phyloP scores from a whole-genome alignment of 2,888 invertebrate species.

The Chrysomela aeneicollis region DNA sequence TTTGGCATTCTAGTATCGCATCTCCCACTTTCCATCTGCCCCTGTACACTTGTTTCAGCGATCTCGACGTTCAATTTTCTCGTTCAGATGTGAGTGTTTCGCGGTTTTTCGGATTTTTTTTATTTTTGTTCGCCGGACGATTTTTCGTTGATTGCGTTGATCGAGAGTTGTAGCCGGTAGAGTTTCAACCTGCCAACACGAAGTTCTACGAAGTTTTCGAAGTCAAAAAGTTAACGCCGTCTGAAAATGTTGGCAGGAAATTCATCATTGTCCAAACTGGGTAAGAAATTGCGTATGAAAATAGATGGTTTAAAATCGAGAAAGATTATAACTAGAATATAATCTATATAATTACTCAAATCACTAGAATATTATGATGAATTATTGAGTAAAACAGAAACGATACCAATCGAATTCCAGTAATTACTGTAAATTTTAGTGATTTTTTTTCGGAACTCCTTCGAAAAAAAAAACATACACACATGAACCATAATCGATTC shows the following conservation, averaged over 20 bases:
- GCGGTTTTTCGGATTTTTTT: constrained; percentile 20
- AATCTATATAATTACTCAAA: too few species aligned
- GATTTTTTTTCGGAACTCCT: too few species aligned
- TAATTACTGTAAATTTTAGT: too few species aligned
- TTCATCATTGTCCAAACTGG: constrained; percentile 62
- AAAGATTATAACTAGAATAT: too few species aligned
- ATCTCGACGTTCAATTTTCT: background rate
- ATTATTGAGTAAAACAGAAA: too few species aligned
- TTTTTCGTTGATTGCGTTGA: constrained; percentile 19
- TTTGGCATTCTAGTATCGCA: constrained; percentile 24
- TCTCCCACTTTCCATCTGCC: constrained; percentile 17
- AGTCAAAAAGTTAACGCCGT: constrained; percentile 55
- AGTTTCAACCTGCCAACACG: constrained; percentile 50
- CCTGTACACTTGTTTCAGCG: constrained; percentile 3
- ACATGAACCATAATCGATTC: too few species aligned
- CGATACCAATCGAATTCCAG: too few species aligned
- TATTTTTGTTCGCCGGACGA: constrained; percentile 19
- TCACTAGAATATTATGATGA: too few species aligned
- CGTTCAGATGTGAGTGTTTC: constrained; percentile 24
- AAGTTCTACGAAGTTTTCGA: constrained; percentile 61
- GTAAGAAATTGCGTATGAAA: constrained; percentile 46
- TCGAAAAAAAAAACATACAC: too few species aligned
- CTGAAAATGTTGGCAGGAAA: constrained; percentile 56
- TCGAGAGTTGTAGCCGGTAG: constrained; percentile 1
- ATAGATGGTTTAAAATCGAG: too few species aligned